phyloP scores from a whole-genome alignment of 1,140 invertebrate species.

The Amyelois transitella region DNA sequence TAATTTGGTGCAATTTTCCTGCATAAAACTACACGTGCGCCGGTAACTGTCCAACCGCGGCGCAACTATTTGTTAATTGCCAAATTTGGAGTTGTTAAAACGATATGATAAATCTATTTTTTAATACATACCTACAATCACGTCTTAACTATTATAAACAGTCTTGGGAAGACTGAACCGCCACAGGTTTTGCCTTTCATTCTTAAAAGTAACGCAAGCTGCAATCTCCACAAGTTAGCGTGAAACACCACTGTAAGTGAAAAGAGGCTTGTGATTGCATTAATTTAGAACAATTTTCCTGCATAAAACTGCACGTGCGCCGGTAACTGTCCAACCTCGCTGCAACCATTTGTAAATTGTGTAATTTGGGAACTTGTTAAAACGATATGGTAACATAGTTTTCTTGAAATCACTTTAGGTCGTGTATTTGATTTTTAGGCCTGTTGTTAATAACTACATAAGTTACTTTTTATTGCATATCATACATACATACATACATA shows the following conservation, averaged over 20 bases:
- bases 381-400: no score
- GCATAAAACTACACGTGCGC: neutral
- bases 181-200: no score
- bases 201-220: neutral
- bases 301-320: neutral
- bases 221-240: neutral
- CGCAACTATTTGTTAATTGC: neutral
- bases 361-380: no score
- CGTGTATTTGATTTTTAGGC: no score
- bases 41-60: neutral
- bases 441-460: no score
- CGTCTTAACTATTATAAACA: no score
- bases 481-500: no score
- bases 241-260: neutral
- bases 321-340: neutral
- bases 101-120: neutral
- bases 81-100: neutral
- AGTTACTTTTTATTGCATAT: no score
- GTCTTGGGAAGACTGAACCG: no score
- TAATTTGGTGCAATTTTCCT: neutral
- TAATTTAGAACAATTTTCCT: neutral
- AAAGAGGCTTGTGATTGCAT: constrained; percentile 6
- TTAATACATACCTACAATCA: no score
- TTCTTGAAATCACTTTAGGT: no score
- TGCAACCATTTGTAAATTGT: neutral